Conservation (phyloP, 53 echinoderm and acorn worm genomes). For the Paracentrotus lividus region DNA sequence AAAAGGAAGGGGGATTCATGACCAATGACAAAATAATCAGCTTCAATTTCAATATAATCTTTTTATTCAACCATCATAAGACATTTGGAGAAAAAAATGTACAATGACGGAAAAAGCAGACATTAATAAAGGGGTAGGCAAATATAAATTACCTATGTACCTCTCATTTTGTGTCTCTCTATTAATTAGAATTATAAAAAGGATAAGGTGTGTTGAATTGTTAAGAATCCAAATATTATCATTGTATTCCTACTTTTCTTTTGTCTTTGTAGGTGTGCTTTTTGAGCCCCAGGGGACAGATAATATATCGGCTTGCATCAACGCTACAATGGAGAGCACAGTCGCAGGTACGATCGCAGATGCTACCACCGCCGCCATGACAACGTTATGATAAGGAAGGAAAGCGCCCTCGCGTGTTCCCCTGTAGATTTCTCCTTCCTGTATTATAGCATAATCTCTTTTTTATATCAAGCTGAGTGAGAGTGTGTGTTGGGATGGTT, state of each 20-base stretch:
- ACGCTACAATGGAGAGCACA: background rate
- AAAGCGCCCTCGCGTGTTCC: background rate
- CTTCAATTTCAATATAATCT: too few species aligned
- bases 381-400: slow-evolving; percentile 34
- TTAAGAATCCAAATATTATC: background rate
- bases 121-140: too few species aligned
- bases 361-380: background rate
- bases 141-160: too few species aligned
- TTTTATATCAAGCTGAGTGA: background rate
- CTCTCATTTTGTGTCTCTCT: too few species aligned
- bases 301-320: background rate
- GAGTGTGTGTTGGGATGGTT: background rate
- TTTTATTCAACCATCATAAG: too few species aligned
- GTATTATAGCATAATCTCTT: background rate
- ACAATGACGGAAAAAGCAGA: too few species aligned
- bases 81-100: too few species aligned
- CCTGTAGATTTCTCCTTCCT: background rate
- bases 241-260: background rate
- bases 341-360: background rate
- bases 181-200: too few species aligned
- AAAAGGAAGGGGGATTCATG: too few species aligned
- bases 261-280: slow-evolving; percentile 7
- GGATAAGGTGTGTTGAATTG: too few species aligned
- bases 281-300: background rate
- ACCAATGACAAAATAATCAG: too few species aligned